phyloP scores from a whole-genome alignment of 1,140 invertebrate genomes.

The Drosophila tristis region DNA sequence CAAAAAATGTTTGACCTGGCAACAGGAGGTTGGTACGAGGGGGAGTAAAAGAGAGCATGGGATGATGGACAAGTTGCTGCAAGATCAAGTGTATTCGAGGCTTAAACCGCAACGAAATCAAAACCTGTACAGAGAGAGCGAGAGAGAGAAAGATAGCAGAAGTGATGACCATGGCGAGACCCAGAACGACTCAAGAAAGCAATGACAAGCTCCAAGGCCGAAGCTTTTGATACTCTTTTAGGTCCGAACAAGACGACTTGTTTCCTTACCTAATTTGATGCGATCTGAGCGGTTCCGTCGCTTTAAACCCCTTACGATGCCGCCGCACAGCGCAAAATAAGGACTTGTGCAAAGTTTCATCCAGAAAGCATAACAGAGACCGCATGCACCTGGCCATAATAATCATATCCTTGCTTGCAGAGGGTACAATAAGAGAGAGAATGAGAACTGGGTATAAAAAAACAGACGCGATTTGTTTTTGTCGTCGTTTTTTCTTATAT shows the following conservation, averaged over 20 bases:
- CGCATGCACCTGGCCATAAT: too few species aligned
- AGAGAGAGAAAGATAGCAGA: conserved; percentile 10
- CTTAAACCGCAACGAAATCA: conserved; percentile 46
- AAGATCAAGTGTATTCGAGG: conserved; percentile 53
- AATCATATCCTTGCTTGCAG: conserved; percentile 4
- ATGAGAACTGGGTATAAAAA: background rate
- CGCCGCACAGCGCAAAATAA: too few species aligned
- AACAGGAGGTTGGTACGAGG: background rate
- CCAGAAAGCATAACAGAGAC: too few species aligned
- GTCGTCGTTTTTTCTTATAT: background rate
- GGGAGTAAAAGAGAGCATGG: background rate
- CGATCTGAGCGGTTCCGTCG: too few species aligned
- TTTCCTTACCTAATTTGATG: too few species aligned
- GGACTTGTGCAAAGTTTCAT: too few species aligned
- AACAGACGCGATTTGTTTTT: conserved; percentile 22
- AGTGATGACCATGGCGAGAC: too few species aligned
- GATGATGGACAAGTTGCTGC: conserved; percentile 64
- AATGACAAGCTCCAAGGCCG: too few species aligned
- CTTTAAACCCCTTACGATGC: too few species aligned
- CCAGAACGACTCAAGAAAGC: conserved; percentile 27
- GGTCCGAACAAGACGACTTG: too few species aligned
- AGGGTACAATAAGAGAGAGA: conserved; percentile 7
- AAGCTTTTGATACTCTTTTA: too few species aligned
- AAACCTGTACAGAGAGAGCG: conserved; percentile 29
- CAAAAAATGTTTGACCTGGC: conserved; percentile 9